Conservation (phyloP, 1,140 invertebrate genomes). For the Pantala flavescens region DNA sequence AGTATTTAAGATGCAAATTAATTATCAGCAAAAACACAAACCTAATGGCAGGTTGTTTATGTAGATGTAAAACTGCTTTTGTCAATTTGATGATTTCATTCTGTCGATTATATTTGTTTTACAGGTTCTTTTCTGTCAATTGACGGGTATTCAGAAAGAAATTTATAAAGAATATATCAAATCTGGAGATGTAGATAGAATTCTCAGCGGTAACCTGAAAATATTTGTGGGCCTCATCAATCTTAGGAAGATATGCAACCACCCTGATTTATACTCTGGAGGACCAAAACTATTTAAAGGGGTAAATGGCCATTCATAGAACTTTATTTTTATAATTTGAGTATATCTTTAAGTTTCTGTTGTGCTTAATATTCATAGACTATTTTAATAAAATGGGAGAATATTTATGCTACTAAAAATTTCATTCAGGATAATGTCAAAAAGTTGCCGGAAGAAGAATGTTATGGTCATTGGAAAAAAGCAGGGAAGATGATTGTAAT, state of each 20-base stretch:
- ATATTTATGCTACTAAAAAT: slow-evolving; percentile 12
- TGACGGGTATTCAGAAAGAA: slow-evolving; percentile 72
- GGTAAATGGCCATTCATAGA: slow-evolving; percentile 21
- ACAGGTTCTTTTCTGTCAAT: slow-evolving; percentile 78
- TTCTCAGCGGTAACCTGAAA: slow-evolving; percentile 54
- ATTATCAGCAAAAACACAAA: too few species aligned
- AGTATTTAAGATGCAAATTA: too few species aligned
- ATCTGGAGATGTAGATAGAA: slow-evolving; percentile 53
- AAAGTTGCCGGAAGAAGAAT: slow-evolving; percentile 41
- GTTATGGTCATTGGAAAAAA: slow-evolving; percentile 70
- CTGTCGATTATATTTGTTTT: slow-evolving; percentile 19
- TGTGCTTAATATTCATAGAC: too few species aligned
- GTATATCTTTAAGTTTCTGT: too few species aligned
- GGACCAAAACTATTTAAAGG: slow-evolving; percentile 33
- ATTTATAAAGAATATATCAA: slow-evolving; percentile 75
- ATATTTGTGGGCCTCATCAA: slow-evolving; percentile 79
- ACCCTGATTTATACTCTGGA: slow-evolving; percentile 80
- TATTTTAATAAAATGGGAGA: too few species aligned
- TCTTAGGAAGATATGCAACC: slow-evolving; percentile 93
- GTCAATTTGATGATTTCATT: too few species aligned
- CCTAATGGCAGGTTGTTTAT: too few species aligned
- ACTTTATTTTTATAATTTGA: too few species aligned
- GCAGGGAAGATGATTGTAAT: slow-evolving; percentile 96
- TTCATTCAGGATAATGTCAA: slow-evolving; percentile 32
- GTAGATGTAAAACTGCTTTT: too few species aligned